These are phyloP conservation scores for Drosophila melanosoma DNA, from an alignment of 2,888 invertebrate genomes.

Conservation along the genomic window DNA sequence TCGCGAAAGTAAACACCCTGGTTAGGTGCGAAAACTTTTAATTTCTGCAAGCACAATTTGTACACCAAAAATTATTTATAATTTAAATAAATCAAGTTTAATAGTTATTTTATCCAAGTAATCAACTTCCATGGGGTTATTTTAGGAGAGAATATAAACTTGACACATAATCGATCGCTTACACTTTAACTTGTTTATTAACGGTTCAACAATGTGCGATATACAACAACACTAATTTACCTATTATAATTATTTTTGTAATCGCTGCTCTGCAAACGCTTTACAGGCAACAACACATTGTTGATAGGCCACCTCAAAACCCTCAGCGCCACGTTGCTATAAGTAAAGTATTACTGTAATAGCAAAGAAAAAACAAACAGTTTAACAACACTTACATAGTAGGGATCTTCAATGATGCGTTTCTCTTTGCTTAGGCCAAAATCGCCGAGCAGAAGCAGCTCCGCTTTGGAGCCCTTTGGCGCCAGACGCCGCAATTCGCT, in stretches of 20 bases:
- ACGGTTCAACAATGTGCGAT: slow-evolving; percentile 8
- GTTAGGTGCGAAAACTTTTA: not conserved
- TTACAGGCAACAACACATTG: slow-evolving; percentile 89
- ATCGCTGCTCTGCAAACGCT: slow-evolving; percentile 87
- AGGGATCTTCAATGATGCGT: slow-evolving; percentile 94
- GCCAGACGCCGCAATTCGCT: slow-evolving; percentile 87
- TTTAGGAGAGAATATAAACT: not conserved
- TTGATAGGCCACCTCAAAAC: slow-evolving; percentile 91
- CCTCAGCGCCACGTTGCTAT: slow-evolving; percentile 88
- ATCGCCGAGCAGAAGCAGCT: slow-evolving; percentile 92
- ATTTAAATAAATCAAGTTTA: too few species aligned
- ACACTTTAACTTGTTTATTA: slow-evolving; percentile 41
- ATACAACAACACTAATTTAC: slow-evolving; percentile 21
- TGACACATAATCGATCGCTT: not conserved
- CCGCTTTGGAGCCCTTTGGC: slow-evolving; percentile 88
- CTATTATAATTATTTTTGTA: slow-evolving; percentile 36
- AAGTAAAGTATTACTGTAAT: slow-evolving; percentile 35
- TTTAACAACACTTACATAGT: slow-evolving; percentile 89
- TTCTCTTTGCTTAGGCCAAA: slow-evolving; percentile 93
- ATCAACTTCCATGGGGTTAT: too few species aligned
- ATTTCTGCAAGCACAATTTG: not conserved
- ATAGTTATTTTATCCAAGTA: too few species aligned
- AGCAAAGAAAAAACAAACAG: not conserved
- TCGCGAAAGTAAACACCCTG: not conserved
- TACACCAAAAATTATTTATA: not conserved